Base-by-base conservation (phyloP, 2,888 invertebrate species). In the Drosophila anomelani region DNA sequence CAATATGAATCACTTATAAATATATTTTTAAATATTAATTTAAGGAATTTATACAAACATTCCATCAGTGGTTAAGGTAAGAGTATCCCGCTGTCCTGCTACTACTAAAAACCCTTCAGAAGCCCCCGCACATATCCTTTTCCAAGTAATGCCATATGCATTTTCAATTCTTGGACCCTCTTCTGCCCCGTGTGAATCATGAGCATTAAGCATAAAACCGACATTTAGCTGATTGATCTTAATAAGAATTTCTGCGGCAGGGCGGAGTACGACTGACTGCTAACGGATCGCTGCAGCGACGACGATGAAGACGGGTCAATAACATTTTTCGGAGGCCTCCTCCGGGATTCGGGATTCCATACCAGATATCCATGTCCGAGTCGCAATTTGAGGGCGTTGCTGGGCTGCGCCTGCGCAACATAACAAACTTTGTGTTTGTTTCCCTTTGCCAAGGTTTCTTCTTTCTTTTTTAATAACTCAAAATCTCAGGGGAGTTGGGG, bases 201-300 rank as follows among this genome's bases (percentile, higher is more conserved):
- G 81, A 86, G 84, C 83, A 86, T 85, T 88, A 85, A 88, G 84
- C 88, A 85, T 85, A 88, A 88, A 88, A 88, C 86, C 86, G 88
- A 84, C 84, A 85, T 88, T 88, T 84, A 85, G 88, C 85, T 85
- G 85, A 85, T 85, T 85, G 85, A 85, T 85, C 85, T 85, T 88
- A 88, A 88, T 88, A 85, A 85, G 85, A 85, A 88, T 88, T 73
- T 57, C 34, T 39, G 47, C 54, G 55, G 75, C 61, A 66, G 61
- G 75, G 63, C 57, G 71, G 44, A 23, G 73, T 44, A 47, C 41
- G 38, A 74, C 81, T 84, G 51, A 44, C 44, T 55, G 77, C 81
- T 84, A 84, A 84, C 84, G 84, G 84, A 87, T 81, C 77, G 78
- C 29, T 56, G 68, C 41, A 51, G 26, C 26, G 26, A 34, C 49